Evolutionary conservation across 2,797 vertebrate genomes (phyloP).

Genomic region (Acanthurus leucopareius): DNA sequence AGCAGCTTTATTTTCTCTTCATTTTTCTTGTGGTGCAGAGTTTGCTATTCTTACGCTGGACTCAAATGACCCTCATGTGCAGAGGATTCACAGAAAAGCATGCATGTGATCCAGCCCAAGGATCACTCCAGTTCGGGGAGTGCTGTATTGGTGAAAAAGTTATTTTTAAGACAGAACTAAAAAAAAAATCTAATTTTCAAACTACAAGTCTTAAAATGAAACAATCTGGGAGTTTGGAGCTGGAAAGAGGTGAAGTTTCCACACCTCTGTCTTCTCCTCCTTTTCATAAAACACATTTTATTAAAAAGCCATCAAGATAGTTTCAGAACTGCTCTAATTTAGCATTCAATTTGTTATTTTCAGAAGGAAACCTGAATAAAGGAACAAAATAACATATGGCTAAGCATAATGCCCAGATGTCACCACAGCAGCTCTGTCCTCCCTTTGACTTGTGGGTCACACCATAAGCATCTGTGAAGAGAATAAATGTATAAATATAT

Average conservation of each 20-base stretch:
- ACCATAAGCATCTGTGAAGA: conserved; percentile 62
- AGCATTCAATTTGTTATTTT: conserved; percentile 31
- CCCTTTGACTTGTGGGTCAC: conserved; percentile 58
- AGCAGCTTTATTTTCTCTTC: too few relatives aligned
- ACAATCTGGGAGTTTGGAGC: not conserved
- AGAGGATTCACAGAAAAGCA: too few relatives aligned
- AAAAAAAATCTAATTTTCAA: too few relatives aligned
- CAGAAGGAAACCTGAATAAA: conserved; percentile 30
- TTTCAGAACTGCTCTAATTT: not conserved
- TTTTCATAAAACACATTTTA: conserved; percentile 21
- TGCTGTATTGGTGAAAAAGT: too few relatives aligned
- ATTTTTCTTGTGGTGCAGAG: too few relatives aligned
- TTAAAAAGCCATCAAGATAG: not conserved
- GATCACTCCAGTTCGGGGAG: too few relatives aligned
- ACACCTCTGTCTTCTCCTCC: not conserved
- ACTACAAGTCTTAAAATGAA: not conserved
- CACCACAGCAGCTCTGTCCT: conserved; percentile 43
- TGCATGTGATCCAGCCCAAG: too few relatives aligned
- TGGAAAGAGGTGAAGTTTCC: not conserved
- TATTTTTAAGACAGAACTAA: too few relatives aligned
- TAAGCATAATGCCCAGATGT: conserved; percentile 56
- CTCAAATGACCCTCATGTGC: too few relatives aligned
- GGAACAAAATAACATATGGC: conserved; percentile 54
- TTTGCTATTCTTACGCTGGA: too few relatives aligned
- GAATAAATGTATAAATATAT: conserved; percentile 53